Percentiles rank a stretch among this genome's conserved stretches.
phyloP scores from a whole-genome alignment of 2,113 vertebrate species.

The Aspiorhynchus laticeps region DNA sequence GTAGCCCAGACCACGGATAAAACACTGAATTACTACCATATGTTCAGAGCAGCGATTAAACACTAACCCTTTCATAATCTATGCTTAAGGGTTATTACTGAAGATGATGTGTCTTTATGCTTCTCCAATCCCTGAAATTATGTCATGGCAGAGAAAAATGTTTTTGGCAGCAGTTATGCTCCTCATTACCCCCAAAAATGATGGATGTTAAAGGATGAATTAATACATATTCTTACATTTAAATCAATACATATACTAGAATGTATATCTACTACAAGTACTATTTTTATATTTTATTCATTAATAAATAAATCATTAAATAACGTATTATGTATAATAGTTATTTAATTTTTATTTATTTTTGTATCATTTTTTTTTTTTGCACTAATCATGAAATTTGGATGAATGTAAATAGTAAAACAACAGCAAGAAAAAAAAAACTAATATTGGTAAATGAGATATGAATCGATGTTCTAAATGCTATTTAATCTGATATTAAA shows the following conservation, averaged over 20 bases:
- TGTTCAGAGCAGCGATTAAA: conserved; percentile 68
- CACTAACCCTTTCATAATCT: conserved; percentile 69
- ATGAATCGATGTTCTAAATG: conserved; percentile 62
- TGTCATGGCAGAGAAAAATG: not conserved
- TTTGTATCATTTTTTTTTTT: too few relatives aligned
- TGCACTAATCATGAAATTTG: not conserved
- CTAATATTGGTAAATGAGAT: conserved; percentile 64
- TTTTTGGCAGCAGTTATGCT: not conserved
- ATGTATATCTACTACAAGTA: too few relatives aligned
- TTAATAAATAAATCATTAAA: not conserved
- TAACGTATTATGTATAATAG: not conserved
- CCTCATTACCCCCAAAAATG: not conserved
- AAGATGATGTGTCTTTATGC: conserved; percentile 41
- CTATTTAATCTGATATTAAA: conserved; percentile 69
- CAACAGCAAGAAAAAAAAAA: not conserved
- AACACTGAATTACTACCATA: conserved; percentile 73
- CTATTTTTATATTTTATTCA: not conserved
- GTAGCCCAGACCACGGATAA: conserved; percentile 54
- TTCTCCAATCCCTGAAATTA: conserved; percentile 12
- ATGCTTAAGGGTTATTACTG: conserved; percentile 62
- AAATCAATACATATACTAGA: too few relatives aligned
- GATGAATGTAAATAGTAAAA: not conserved
- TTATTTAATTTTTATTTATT: not conserved
- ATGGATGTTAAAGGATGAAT: not conserved
- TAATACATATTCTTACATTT: not conserved